Percentiles rank a stretch among this genome's conserved stretches.
These are phyloP conservation scores for Lates calcarifer DNA, from an alignment of 2,113 vertebrate species.

Conservation along the genomic window DNA sequence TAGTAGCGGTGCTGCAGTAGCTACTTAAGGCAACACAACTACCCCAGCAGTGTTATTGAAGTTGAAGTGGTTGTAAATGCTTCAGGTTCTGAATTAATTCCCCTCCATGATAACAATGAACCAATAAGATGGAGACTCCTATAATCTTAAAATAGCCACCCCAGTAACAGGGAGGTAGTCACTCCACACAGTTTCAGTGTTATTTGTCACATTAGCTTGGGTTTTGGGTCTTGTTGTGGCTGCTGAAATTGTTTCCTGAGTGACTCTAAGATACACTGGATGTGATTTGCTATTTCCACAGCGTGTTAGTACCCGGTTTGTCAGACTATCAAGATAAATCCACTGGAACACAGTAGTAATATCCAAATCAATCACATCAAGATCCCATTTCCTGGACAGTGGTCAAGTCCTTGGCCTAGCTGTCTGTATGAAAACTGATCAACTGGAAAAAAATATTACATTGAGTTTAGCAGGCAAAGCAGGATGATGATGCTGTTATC, in stretches of 20 bases:
- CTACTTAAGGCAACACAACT: constrained; percentile 66
- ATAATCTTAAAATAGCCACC: constrained; percentile 3
- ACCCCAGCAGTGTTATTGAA: constrained; percentile 69
- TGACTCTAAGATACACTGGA: not conserved
- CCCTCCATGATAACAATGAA: not conserved
- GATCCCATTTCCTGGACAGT: constrained; percentile 49
- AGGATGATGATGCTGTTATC: constrained; percentile 30
- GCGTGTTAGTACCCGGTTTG: not conserved
- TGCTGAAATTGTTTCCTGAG: not conserved
- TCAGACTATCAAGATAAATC: constrained; percentile 38
- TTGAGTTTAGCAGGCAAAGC: constrained; percentile 30
- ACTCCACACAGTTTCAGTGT: constrained; percentile 7
- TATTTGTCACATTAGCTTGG: constrained; percentile 32
- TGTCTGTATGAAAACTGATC: not conserved
- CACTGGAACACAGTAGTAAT: constrained; percentile 26
- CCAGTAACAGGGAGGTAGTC: constrained; percentile 7
- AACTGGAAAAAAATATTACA: constrained; percentile 43
- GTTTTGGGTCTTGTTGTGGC: constrained; percentile 50
- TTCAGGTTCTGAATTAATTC: constrained; percentile 44
- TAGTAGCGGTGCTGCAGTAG: constrained; percentile 59
- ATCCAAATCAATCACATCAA: constrained; percentile 43
- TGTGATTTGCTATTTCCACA: constrained; percentile 12
- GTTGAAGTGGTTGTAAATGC: constrained; percentile 82
- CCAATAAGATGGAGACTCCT: not conserved
- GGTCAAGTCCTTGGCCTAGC: constrained; percentile 23